Percentiles rank a stretch among this genome's conserved stretches.
These are phyloP conservation scores for Mohoua ochrocephala DNA, from an alignment of 2,113 vertebrate species.

Conservation along the genomic window DNA sequence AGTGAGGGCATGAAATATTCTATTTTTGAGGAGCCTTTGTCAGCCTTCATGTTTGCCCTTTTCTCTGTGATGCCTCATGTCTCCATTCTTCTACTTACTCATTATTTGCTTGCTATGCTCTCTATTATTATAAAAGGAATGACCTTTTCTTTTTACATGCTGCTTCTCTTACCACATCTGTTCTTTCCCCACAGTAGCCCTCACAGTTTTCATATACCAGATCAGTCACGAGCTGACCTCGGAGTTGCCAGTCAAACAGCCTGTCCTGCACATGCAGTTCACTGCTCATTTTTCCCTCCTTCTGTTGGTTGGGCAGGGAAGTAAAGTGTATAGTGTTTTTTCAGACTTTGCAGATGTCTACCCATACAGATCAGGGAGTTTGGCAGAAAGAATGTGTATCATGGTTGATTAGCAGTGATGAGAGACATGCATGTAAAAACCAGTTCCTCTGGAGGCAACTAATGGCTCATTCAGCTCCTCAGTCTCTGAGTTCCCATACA, in stretches of 20 bases:
- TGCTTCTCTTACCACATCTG: not conserved
- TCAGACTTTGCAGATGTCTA: not conserved
- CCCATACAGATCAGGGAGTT: not conserved
- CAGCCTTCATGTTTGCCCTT: not conserved
- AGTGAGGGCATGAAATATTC: not conserved
- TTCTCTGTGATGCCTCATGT: not conserved
- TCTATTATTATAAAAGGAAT: not conserved
- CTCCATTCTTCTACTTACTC: not conserved
- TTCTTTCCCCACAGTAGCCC: not conserved
- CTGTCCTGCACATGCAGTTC: not conserved
- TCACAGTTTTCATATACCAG: not conserved
- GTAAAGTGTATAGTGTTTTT: not conserved
- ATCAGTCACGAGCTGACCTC: not conserved
- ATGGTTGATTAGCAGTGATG: not conserved
- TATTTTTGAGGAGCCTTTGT: not conserved
- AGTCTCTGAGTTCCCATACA: not conserved
- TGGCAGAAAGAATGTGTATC: not conserved
- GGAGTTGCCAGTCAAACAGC: not conserved
- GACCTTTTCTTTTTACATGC: not conserved
- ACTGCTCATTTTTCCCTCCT: not conserved
- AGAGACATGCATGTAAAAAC: not conserved
- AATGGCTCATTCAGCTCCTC: not conserved
- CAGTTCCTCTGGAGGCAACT: not conserved
- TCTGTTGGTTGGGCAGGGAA: not conserved
- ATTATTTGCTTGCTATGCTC: not conserved